Percentiles rank a stretch among this genome's conserved stretches.
These are phyloP conservation scores for Acanthococcus lagerstroemiae DNA, from an alignment of 2,888 invertebrate species.

Conservation along the genomic window DNA sequence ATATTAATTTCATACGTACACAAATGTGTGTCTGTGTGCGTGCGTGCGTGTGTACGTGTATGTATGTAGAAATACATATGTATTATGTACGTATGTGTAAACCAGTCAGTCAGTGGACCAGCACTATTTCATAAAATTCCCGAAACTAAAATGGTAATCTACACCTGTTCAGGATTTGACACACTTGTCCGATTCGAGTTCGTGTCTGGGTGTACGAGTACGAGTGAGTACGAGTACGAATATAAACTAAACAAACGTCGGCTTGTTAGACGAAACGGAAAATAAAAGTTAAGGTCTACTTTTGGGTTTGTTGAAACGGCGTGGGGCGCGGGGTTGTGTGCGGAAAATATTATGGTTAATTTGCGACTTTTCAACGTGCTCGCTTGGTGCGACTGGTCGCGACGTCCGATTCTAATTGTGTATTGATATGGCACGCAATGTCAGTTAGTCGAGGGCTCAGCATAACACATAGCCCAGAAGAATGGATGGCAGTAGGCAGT, in stretches of 20 bases:
- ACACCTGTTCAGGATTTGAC: slow-evolving; percentile 5
- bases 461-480: too few species aligned
- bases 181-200: background rate
- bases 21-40: too few species aligned
- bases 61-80: too few species aligned
- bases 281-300: background rate
- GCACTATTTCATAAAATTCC: background rate
- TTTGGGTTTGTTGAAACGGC: background rate
- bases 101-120: background rate
- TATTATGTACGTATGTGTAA: background rate
- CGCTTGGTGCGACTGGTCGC: background rate
- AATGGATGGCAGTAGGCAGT: too few species aligned
- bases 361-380: background rate
- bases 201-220: too few species aligned
- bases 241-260: too few species aligned
- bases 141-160: background rate
- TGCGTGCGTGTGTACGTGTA: too few species aligned
- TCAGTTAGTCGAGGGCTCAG: background rate
- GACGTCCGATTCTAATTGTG: background rate
- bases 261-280: background rate
- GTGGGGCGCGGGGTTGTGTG: too few species aligned
- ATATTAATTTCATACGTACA: too few species aligned
- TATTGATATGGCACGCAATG: background rate
- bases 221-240: too few species aligned
- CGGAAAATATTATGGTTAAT: background rate